Evolutionary conservation across 2,888 invertebrate genomes (phyloP).

Genomic region (Cepaea hortensis): DNA sequence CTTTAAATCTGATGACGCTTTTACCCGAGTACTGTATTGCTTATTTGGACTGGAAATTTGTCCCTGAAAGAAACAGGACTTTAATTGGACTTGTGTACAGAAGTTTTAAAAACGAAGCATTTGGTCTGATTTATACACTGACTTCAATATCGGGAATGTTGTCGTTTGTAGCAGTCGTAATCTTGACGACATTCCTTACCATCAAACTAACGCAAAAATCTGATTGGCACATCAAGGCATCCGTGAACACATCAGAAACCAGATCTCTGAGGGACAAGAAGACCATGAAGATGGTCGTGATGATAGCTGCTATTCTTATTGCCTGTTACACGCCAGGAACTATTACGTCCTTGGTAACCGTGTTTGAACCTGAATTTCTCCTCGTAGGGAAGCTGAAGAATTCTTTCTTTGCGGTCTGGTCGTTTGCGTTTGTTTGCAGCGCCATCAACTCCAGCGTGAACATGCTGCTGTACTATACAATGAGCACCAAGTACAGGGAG

Average conservation of each 20-base stretch:
- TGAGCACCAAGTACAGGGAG: slow-evolving; percentile 32
- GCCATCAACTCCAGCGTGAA: slow-evolving; percentile 26
- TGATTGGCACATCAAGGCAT: not conserved
- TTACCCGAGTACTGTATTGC: slow-evolving; percentile 17
- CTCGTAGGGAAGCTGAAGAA: not conserved
- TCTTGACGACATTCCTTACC: slow-evolving; percentile 1
- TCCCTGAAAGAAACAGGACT: slow-evolving; percentile 31
- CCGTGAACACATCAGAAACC: not conserved
- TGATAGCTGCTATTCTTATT: slow-evolving; percentile 13
- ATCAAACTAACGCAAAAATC: not conserved
- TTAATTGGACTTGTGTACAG: slow-evolving; percentile 20
- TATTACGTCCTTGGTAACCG: not conserved
- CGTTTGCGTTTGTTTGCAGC: slow-evolving; percentile 2
- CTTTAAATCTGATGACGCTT: not conserved
- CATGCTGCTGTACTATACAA: slow-evolving; percentile 21
- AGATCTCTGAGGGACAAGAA: not conserved
- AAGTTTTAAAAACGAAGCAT: not conserved
- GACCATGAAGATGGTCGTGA: slow-evolving; percentile 16
- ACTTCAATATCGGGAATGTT: not conserved
- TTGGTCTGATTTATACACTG: not conserved
- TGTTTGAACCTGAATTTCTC: slow-evolving; percentile 27
- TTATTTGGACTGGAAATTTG: slow-evolving; percentile 30
- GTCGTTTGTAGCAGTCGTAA: slow-evolving; percentile 3
- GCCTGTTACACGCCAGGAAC: slow-evolving; percentile 17
- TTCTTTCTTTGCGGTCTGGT: slow-evolving; percentile 22